Evolutionary conservation across 2,888 invertebrate species (phyloP).

Genomic region (Euproctis similis): DNA sequence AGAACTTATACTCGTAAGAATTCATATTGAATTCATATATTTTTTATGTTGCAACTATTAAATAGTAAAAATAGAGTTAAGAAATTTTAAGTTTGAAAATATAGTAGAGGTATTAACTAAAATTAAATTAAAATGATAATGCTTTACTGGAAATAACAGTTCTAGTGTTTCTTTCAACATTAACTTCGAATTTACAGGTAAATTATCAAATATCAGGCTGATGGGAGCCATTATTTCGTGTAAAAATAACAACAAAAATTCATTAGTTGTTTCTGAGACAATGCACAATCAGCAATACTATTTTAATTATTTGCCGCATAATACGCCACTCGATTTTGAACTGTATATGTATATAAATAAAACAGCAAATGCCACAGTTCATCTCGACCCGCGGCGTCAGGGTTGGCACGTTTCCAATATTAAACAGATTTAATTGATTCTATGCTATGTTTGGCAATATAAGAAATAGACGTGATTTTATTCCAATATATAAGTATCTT

Average conservation of each 20-base stretch:
- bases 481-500: constrained; percentile 2
- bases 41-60: too few relatives aligned
- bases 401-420: constrained; percentile 22
- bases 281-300: constrained; percentile 19
- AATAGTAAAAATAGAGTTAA: too few relatives aligned
- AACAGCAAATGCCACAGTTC: constrained; percentile 5
- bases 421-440: constrained; percentile 33
- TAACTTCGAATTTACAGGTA: too few relatives aligned
- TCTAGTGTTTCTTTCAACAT: too few relatives aligned
- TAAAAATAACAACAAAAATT: constrained; percentile 13
- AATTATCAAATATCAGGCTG: too few relatives aligned
- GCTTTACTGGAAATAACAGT: too few relatives aligned
- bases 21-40: too few relatives aligned
- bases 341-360: neutral
- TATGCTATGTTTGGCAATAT: constrained; percentile 23
- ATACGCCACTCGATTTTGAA: constrained; percentile 4
- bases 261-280: constrained; percentile 21
- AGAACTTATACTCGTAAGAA: too few relatives aligned
- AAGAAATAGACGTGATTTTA: constrained; percentile 12
- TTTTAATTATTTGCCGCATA: constrained; percentile 16
- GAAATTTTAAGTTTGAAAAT: too few relatives aligned
- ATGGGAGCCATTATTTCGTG: too few relatives aligned
- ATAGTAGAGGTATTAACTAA: too few relatives aligned
- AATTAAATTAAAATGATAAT: too few relatives aligned
- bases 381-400: constrained; percentile 6